These are phyloP conservation scores for Drosophila pseudotakahashii DNA, from an alignment of 2,888 invertebrate genomes.

Conservation along the genomic window DNA sequence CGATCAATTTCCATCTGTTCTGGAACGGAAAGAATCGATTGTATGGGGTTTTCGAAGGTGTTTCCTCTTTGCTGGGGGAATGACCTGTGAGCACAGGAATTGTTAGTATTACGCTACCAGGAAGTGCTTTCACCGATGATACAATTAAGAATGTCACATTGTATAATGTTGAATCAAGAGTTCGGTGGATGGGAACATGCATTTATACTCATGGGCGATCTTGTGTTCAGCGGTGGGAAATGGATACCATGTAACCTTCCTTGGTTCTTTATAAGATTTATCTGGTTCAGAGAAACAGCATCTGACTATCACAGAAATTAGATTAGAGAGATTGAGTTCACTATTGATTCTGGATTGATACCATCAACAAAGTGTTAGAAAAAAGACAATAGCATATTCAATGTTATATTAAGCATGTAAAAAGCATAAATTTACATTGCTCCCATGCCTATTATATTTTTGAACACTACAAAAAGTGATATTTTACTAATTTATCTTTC, in stretches of 20 bases:
- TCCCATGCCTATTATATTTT: too few species aligned
- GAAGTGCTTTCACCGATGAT: constrained; percentile 23
- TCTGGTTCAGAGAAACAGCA: too few species aligned
- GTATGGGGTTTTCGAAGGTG: constrained; percentile 5
- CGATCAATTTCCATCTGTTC: constrained; percentile 29
- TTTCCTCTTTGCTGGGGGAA: constrained; percentile 13
- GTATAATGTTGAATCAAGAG: constrained; percentile 8
- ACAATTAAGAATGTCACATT: constrained; percentile 15
- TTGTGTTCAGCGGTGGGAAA: not conserved
- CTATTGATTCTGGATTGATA: too few species aligned
- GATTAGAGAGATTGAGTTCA: too few species aligned
- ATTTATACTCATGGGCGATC: not conserved
- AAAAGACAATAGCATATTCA: too few species aligned
- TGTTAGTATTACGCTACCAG: constrained; percentile 19
- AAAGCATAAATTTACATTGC: too few species aligned
- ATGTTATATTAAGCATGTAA: too few species aligned
- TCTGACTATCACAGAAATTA: too few species aligned
- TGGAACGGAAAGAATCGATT: constrained; percentile 48
- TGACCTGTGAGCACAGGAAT: constrained; percentile 12
- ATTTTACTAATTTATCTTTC: too few species aligned
- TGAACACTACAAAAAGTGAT: too few species aligned
- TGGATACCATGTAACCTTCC: not conserved
- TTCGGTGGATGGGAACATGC: not conserved
- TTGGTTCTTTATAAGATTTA: not conserved
- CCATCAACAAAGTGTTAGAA: too few species aligned